These are phyloP conservation scores for Phataginus tricuspis DNA, from an alignment of 2,797 vertebrate genomes.

Conservation along the genomic window DNA sequence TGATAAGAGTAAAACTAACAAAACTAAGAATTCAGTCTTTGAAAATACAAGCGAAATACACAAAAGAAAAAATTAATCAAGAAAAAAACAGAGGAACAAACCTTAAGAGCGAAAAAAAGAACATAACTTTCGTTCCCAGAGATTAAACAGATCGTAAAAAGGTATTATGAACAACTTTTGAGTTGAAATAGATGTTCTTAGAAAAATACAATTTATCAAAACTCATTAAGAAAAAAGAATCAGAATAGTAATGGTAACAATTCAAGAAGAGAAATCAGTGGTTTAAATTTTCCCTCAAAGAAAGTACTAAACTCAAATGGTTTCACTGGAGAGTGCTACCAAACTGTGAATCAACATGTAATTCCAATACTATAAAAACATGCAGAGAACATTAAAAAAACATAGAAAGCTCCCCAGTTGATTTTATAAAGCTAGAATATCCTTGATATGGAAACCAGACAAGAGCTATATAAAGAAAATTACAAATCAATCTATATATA, in stretches of 20 bases:
- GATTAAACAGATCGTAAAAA: background rate
- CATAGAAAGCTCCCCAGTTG: background rate
- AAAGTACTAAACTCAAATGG: background rate
- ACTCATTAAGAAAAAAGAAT: background rate
- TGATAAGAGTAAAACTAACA: background rate
- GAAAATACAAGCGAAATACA: conserved; percentile 2
- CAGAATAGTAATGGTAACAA: background rate
- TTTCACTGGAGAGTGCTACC: background rate
- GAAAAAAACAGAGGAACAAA: background rate
- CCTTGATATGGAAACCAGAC: background rate
- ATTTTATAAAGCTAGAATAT: background rate
- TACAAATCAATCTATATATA: background rate
- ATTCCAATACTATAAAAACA: background rate
- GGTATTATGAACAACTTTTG: background rate
- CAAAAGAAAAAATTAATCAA: background rate
- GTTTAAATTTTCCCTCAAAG: background rate
- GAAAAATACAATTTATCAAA: background rate
- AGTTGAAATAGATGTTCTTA: background rate
- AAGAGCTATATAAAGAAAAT: background rate
- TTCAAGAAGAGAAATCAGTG: background rate
- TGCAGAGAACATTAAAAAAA: background rate
- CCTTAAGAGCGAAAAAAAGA: background rate
- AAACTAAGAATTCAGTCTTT: background rate
- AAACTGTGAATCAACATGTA: background rate
- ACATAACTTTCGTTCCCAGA: background rate